phyloP scores from a whole-genome alignment of 1,140 invertebrate species.

The Zaprionus nigranus region DNA sequence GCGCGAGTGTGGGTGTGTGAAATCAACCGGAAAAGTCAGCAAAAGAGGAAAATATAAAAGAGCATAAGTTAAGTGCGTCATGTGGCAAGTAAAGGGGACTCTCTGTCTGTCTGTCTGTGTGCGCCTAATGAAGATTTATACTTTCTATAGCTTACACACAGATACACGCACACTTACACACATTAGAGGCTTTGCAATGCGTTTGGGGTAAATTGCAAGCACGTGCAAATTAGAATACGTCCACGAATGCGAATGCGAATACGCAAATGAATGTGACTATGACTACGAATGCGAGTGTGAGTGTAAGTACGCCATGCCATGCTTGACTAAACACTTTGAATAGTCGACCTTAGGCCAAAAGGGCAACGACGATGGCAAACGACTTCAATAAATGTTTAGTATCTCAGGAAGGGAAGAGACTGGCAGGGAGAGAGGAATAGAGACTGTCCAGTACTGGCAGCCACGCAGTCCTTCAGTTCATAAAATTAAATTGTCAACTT shows the following conservation, averaged over 20 bases:
- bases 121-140: constrained; percentile 78
- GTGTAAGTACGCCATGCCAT: constrained; percentile 38
- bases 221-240: constrained; percentile 78
- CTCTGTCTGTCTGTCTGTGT: constrained; percentile 22
- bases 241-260: constrained; percentile 52
- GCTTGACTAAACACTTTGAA: constrained; percentile 72
- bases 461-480: constrained; percentile 51
- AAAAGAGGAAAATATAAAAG: constrained; percentile 61
- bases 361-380: constrained; percentile 28
- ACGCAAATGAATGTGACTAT: constrained; percentile 29
- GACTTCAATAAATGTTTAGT: constrained; percentile 79
- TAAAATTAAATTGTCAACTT: constrained; percentile 83
- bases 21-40: constrained; percentile 68
- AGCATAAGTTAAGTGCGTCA: constrained; percentile 70
- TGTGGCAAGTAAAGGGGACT: constrained; percentile 34
- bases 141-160: constrained; percentile 28
- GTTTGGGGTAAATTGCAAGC: constrained; percentile 69
- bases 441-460: constrained; percentile 39
- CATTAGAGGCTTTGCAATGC: constrained; percentile 52
- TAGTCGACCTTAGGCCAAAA: constrained; percentile 52
- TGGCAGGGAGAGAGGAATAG: not conserved
- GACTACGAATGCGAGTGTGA: constrained; percentile 28
- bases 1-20: constrained; percentile 36
- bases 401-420: constrained; percentile 41
- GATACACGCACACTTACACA: constrained; percentile 16